Evolutionary conservation across 2,113 vertebrate species (phyloP).

Genomic region (Redunca redunca): DNA sequence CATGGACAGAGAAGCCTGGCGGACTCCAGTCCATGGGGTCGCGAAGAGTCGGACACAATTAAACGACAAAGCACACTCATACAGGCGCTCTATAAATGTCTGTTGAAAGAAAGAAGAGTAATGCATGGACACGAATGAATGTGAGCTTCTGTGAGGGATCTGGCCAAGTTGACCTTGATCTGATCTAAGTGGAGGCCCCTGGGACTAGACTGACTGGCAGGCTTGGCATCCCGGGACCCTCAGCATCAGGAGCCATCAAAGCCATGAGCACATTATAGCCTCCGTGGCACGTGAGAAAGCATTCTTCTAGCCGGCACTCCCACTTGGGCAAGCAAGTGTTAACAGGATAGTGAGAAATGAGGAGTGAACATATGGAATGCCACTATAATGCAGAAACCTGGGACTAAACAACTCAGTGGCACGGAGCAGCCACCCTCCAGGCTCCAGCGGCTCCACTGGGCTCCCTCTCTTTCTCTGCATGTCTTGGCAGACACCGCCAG

Average conservation of each 20-base stretch:
- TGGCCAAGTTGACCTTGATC: background rate
- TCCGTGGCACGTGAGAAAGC: background rate
- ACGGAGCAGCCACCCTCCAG: background rate
- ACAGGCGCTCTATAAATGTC: background rate
- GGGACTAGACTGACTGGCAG: background rate
- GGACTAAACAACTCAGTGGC: conserved; percentile 33
- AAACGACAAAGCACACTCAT: background rate
- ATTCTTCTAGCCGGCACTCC: background rate
- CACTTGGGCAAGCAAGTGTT: conserved; percentile 41
- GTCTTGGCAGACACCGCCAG: background rate
- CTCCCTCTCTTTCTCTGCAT: background rate
- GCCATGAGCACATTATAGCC: background rate
- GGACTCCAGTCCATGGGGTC: background rate
- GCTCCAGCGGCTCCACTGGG: background rate
- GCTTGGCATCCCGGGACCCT: background rate
- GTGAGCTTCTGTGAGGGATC: background rate
- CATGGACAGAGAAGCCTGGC: background rate
- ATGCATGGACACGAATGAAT: background rate
- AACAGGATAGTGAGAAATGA: conserved; percentile 8
- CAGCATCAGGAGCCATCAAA: background rate
- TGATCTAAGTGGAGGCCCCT: background rate
- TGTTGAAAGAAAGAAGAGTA: background rate
- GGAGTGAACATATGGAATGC: conserved; percentile 22
- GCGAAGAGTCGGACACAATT: background rate
- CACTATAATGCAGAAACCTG: conserved; percentile 4